Conservation (phyloP, 2,797 vertebrate species). For the Chelidonichthys spinosus region DNA sequence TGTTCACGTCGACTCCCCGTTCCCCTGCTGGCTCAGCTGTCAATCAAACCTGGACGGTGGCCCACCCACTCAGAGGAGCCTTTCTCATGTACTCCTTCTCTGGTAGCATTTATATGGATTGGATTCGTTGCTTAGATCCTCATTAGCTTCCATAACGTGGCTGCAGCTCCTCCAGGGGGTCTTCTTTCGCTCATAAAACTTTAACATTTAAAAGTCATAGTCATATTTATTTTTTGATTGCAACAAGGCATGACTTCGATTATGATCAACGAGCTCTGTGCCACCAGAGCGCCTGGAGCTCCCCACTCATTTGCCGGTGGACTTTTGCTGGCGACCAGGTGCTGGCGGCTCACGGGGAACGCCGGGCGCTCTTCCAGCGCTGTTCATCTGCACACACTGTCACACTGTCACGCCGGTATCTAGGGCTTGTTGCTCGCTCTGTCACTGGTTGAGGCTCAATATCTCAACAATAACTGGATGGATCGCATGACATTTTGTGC, state of each 20-base stretch:
- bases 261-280: background rate
- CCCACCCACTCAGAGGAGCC: background rate
- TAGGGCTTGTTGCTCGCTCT: background rate
- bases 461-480: background rate
- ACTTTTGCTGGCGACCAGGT: background rate
- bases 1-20: slow-evolving; percentile 9
- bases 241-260: background rate
- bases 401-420: background rate
- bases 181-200: background rate
- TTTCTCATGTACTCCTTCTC: background rate
- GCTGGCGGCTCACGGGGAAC: background rate
- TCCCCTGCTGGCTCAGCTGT: slow-evolving; percentile 3
- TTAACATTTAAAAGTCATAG: background rate
- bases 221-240: slow-evolving; percentile 1
- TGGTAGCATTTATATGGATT: background rate
- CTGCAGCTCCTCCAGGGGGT: background rate
- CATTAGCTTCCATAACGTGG: background rate
- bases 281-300: background rate
- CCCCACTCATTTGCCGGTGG: background rate
- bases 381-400: background rate
- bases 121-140: background rate
- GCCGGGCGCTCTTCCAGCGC: background rate
- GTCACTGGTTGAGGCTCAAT: background rate
- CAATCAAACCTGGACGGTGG: slow-evolving; percentile 1
- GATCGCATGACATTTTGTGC: background rate